Evolutionary conservation across 2,113 vertebrate genomes (phyloP), one percentile per base, ranked within the genome.

Genomic region (Heptranchias perlo): DNA sequence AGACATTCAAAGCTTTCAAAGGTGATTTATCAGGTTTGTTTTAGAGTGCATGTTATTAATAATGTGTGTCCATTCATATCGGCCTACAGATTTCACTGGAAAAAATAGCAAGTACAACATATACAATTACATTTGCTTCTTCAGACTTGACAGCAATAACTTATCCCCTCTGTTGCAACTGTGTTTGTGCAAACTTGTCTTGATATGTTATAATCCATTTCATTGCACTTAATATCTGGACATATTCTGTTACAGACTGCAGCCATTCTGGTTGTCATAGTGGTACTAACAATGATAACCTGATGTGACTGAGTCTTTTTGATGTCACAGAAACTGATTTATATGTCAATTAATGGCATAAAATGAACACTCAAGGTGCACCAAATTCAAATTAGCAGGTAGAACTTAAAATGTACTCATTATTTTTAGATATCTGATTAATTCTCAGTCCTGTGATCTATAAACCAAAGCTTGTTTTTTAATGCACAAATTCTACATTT

Each of bases 11-110:
- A 95, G 94, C 94, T 95, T 95, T 95, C 94, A 95, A 69, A 67
- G 65, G 73, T 95, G 94, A 95, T 95, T 95, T 95, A 95, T 95
- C 65, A 95, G 73, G 64, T 67, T 69, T 95, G 65, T 95, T 69
- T 95, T 67, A 69, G 94, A 95, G 94, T 95, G 65, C 94, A 95
- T 73, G 65, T 95, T 95, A 95, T 95, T 95, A 69, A 95, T 95
- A 95, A 95, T 49, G 62, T 67, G 94, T 73, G 65, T 67, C 64
- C 94, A 95, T 95, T 95, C 65, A 95, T 47, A 67, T 13, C 39
- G 25, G 65, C 65, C 28, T 47, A 73, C 47, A 67, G 25, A 69
- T 95, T 95, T 69, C 94, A 95, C 65, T 52, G 64, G 44, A 49
- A 95, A 69, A 95, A 95, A 49, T 69, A 95, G 64, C 44, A 95